A percentile compares a stretch with the other conserved stretches of the same genome.
These are phyloP conservation scores for Silurus lanzhouensis DNA, from an alignment of 2,797 vertebrate genomes.

Conservation along the genomic window DNA sequence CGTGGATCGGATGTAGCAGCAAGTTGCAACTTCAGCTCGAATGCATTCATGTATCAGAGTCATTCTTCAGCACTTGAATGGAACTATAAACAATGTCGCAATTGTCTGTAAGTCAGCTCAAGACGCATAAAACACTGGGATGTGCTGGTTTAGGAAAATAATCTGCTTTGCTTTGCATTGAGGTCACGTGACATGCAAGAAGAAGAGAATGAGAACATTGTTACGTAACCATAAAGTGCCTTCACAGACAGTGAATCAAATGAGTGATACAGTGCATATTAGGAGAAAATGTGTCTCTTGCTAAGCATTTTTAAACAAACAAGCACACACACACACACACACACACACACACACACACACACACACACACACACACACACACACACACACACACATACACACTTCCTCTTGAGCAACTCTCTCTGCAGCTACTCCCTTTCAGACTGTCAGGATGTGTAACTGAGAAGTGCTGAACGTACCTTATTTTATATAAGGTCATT, in stretches of 20 bases:
- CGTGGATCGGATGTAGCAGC: too few species aligned
- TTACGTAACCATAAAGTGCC: conserved; percentile 2
- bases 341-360: not conserved
- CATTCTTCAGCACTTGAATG: not conserved
- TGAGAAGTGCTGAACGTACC: conserved; percentile 8
- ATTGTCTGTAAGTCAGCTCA: not conserved
- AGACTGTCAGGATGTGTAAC: not conserved
- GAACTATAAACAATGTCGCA: not conserved
- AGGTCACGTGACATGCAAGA: not conserved
- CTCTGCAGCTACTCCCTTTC: conserved; percentile 11
- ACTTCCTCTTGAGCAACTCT: conserved; percentile 27
- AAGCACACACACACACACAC: not conserved
- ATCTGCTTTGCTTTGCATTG: not conserved
- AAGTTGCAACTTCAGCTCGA: not conserved
- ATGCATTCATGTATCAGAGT: not conserved
- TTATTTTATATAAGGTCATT: not conserved
- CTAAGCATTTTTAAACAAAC: not conserved
- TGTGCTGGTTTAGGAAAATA: not conserved
- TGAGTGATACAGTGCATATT: not conserved
- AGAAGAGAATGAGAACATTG: not conserved
- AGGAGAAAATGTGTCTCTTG: conserved; percentile 2
- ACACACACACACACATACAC: not conserved
- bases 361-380: not conserved
- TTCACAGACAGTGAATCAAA: conserved; percentile 5
- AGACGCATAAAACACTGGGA: not conserved